Evolutionary conservation across 2,888 invertebrate species (phyloP).

Genomic region (Lagria hirta): DNA sequence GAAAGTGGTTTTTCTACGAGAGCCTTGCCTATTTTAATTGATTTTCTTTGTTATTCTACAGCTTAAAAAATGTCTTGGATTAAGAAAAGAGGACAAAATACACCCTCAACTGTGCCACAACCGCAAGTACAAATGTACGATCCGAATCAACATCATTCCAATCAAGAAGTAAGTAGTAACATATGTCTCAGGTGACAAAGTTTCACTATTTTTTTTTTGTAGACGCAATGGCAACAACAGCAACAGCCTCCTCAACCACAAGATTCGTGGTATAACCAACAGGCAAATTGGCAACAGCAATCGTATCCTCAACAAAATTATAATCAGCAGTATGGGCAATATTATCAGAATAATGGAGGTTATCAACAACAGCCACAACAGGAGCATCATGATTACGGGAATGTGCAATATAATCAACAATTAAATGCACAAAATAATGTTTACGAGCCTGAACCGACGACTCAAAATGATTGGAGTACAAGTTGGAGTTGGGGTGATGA

Average conservation of each 20-base stretch:
- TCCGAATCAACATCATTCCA: slow-evolving; percentile 52
- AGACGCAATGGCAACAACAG: slow-evolving; percentile 52
- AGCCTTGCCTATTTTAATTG: slow-evolving; percentile 9
- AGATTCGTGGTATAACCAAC: slow-evolving; percentile 54
- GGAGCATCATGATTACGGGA: slow-evolving; percentile 31
- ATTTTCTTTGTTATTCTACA: slow-evolving; percentile 11
- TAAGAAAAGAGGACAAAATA: slow-evolving; percentile 47
- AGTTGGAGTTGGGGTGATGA: slow-evolving; percentile 64
- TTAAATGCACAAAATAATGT: slow-evolving; percentile 33
- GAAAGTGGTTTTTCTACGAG: slow-evolving; percentile 14
- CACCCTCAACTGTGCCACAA: slow-evolving; percentile 42
- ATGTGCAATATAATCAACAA: slow-evolving; percentile 42
- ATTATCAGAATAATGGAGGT: slow-evolving; percentile 44
- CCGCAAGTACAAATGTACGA: slow-evolving; percentile 51
- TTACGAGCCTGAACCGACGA: slow-evolving; percentile 28
- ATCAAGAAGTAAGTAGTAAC: slow-evolving; percentile 44
- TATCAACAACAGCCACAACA: slow-evolving; percentile 25
- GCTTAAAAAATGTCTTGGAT: slow-evolving; percentile 49
- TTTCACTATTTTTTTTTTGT: slow-evolving; percentile 20
- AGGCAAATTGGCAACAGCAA: slow-evolving; percentile 33
- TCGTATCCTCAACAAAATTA: slow-evolving; percentile 30
- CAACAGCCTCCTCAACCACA: slow-evolving; percentile 50
- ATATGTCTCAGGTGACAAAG: no score
- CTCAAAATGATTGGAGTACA: slow-evolving; percentile 38
- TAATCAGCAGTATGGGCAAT: slow-evolving; percentile 30